Evolutionary conservation across 2,888 invertebrate species (phyloP), one percentile per base, ranked within the genome.

Genomic region (Tenthredo notha): DNA sequence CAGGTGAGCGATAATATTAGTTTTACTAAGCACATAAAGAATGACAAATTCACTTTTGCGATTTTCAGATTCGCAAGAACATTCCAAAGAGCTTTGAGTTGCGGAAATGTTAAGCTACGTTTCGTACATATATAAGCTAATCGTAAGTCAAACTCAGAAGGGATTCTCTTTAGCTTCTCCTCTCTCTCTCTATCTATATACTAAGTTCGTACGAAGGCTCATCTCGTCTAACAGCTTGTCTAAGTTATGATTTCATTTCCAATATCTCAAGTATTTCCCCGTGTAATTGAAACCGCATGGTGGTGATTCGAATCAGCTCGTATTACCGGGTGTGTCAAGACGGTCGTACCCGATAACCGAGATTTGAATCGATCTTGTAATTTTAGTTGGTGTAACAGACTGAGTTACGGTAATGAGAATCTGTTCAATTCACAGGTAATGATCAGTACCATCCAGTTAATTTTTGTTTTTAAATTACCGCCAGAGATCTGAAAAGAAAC

Each of bases 211-310:
- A 80, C 58, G 58, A 40, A 10, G 80, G 37, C 61, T 80, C 40
- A 80, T 40, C 40, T 37, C n/a, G 58, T 37, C 25, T 58, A 80
- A 80, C 37, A 58, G 80, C 80, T 61, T 80, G 61, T 50, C 61
- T 80, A 29, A 80, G 80, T 80, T 80, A 80, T 80, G 58, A 80
- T 80, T 80, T 80, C 80, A 80, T 61, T 80, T 80, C 80, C 58
- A 80, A 80, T 58, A 80, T 80, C 80, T 80, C 61, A 61, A 61
- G 61, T 61, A 80, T 80, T 77, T 29, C 21, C 58, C 58, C n/a
- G 61, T 50, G 58, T 80, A 80, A 80, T 80, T 80, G 37, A 40
- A 61, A 80, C 40, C 58, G 80, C 40, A 61, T 61, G 33, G 15
- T 61, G 21, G 21, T 80, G 21, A 80, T 80, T 61, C 7, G n/a